Evolutionary conservation across 2,888 invertebrate species (phyloP).

Genomic region (Sipha maydis): DNA sequence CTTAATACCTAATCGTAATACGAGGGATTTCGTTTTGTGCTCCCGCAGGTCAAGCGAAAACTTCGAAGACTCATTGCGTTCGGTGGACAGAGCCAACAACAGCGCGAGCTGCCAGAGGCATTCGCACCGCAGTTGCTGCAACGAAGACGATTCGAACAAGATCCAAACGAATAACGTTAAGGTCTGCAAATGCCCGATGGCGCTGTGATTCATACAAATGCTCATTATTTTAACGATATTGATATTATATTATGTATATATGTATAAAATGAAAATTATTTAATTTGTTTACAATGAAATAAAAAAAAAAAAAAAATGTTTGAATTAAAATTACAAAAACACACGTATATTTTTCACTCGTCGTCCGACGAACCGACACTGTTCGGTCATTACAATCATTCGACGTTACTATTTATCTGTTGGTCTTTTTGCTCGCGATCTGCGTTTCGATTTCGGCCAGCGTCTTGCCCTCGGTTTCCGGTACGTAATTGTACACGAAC

Average conservation of each 20-base stretch:
- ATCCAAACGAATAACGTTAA: constrained; percentile 33
- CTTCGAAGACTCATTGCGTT: constrained; percentile 84
- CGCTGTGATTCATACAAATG: constrained; percentile 43
- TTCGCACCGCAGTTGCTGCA: constrained; percentile 35
- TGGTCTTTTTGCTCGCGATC: constrained; percentile 11
- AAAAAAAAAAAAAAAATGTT: too few relatives aligned
- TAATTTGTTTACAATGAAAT: not conserved
- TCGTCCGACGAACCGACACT: too few relatives aligned
- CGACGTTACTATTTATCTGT: not conserved
- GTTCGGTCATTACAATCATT: too few relatives aligned
- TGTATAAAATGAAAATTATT: not conserved
- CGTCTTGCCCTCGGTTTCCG: constrained; percentile 85
- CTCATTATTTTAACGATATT: constrained; percentile 39
- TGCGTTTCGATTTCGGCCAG: constrained; percentile 67
- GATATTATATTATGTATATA: not conserved
- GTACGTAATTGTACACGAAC: constrained; percentile 76
- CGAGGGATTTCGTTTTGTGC: not conserved
- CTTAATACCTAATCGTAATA: not conserved
- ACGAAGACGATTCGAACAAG: constrained; percentile 2
- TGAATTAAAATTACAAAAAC: too few relatives aligned
- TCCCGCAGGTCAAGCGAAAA: constrained; percentile 72
- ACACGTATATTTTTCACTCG: too few relatives aligned
- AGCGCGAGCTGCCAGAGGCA: constrained; percentile 63
- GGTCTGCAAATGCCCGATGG: constrained; percentile 46
- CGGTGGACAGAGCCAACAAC: constrained; percentile 69